phyloP scores from a whole-genome alignment of 2,888 invertebrate species.

The Luffia ferchaultella region DNA sequence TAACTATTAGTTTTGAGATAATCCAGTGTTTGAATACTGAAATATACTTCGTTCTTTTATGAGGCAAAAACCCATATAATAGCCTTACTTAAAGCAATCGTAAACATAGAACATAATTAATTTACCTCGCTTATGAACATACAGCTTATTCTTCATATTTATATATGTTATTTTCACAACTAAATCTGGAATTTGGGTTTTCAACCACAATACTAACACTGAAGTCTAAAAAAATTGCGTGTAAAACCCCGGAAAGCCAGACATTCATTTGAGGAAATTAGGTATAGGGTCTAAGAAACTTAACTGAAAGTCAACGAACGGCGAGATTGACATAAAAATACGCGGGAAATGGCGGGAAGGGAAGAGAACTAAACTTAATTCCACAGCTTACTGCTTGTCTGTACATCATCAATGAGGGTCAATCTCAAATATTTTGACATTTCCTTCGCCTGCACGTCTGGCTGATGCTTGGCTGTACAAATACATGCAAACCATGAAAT shows the following conservation, averaged over 20 bases:
- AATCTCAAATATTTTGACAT: too few relatives aligned
- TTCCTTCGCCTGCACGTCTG: too few relatives aligned
- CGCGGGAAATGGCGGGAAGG: too few relatives aligned
- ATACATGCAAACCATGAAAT: too few relatives aligned
- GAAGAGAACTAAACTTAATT: too few relatives aligned
- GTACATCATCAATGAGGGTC: too few relatives aligned
- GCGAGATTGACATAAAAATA: neutral
- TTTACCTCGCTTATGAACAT: constrained; percentile 59
- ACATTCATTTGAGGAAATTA: neutral
- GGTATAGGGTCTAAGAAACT: neutral
- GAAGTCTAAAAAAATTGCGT: neutral
- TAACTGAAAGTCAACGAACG: neutral
- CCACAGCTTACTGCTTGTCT: too few relatives aligned
- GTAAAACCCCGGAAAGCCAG: neutral
- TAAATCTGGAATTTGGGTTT: too few relatives aligned
- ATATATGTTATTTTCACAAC: neutral
- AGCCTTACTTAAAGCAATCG: neutral
- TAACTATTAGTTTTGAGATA: neutral
- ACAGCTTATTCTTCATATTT: constrained; percentile 37
- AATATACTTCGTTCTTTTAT: neutral
- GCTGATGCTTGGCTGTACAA: too few relatives aligned
- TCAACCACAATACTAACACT: neutral
- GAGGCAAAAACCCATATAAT: neutral
- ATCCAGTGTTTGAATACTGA: neutral
- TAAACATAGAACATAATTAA: constrained; percentile 1